A percentile compares a stretch with the other conserved stretches of the same genome.
Conservation (phyloP, 2,888 invertebrate species). For the Drosophila anomalipes region DNA sequence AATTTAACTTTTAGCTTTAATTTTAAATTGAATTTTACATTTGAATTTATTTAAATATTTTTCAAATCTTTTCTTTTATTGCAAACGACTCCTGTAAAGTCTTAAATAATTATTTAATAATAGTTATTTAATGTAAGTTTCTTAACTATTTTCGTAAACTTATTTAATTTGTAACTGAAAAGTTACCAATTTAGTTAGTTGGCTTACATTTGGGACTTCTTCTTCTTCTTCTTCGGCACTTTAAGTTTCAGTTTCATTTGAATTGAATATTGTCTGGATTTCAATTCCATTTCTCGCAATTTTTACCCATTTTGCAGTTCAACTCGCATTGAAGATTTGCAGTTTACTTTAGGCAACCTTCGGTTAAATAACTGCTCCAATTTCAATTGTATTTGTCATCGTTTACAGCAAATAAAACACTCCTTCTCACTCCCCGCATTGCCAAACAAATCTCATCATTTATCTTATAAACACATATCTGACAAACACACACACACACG, state of each 20-base stretch:
- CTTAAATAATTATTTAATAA: neutral
- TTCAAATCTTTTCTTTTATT: no score
- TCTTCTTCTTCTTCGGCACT: neutral
- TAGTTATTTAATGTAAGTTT: neutral
- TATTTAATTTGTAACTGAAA: neutral
- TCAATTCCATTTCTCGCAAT: accelerated
- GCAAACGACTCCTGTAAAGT: neutral
- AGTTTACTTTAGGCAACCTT: neutral
- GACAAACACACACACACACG: neutral
- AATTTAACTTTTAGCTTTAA: neutral
- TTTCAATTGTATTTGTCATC: conserved; percentile 11
- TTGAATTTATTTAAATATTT: neutral
- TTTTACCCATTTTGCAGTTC: neutral
- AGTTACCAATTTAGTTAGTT: neutral
- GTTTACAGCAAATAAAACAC: neutral
- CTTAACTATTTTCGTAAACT: neutral
- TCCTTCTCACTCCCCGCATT: neutral
- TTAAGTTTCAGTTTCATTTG: neutral
- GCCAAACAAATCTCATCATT: conserved; percentile 11
- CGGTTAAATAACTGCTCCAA: neutral
- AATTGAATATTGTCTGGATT: neutral
- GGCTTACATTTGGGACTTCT: neutral
- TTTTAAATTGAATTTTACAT: neutral
- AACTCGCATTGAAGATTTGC: neutral
- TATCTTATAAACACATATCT: conserved; percentile 23